Percentiles rank a stretch among this genome's conserved stretches.
These are phyloP conservation scores for Didymodactylos carnosus DNA, from an alignment of 2,888 invertebrate species.

Conservation along the genomic window DNA sequence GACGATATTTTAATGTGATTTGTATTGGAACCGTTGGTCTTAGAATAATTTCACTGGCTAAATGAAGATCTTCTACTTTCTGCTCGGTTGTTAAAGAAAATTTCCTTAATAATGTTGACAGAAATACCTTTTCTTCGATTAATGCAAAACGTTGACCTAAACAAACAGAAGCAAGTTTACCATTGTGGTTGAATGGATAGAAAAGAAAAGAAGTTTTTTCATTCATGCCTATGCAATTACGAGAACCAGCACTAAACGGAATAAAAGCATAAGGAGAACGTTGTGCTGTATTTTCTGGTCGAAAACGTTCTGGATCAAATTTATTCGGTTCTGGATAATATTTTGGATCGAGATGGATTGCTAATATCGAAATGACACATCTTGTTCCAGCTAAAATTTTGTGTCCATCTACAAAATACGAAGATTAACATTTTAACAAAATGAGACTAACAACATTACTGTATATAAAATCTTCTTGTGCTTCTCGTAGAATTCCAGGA, in stretches of 20 bases:
- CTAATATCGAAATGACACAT: slow-evolving; percentile 18
- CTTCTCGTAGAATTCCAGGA: slow-evolving; percentile 18
- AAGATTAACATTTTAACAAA: not conserved
- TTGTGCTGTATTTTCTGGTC: slow-evolving; percentile 50
- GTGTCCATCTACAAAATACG: not conserved
- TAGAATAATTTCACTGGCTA: slow-evolving; percentile 44
- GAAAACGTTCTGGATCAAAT: slow-evolving; percentile 59
- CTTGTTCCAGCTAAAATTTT: not conserved
- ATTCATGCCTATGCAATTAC: slow-evolving; percentile 18
- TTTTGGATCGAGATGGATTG: slow-evolving; percentile 43
- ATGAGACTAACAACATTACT: not conserved
- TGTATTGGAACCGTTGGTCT: slow-evolving; percentile 44
- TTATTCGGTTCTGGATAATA: slow-evolving; percentile 47
- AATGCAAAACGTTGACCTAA: slow-evolving; percentile 35
- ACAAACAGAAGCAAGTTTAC: not conserved
- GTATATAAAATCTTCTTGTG: not conserved
- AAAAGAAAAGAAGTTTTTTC: too few species aligned
- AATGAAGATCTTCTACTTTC: slow-evolving; percentile 40
- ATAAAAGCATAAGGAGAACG: slow-evolving; percentile 43
- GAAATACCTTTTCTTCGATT: slow-evolving; percentile 38
- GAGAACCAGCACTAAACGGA: slow-evolving; percentile 36
- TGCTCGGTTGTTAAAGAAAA: slow-evolving; percentile 42
- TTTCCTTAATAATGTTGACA: slow-evolving; percentile 42
- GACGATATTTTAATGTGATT: too few species aligned
- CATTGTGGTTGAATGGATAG: too few species aligned